Percentiles rank a stretch among this genome's conserved stretches.
Conservation (phyloP, 2,888 invertebrate genomes). For the Orthosia incerta region DNA sequence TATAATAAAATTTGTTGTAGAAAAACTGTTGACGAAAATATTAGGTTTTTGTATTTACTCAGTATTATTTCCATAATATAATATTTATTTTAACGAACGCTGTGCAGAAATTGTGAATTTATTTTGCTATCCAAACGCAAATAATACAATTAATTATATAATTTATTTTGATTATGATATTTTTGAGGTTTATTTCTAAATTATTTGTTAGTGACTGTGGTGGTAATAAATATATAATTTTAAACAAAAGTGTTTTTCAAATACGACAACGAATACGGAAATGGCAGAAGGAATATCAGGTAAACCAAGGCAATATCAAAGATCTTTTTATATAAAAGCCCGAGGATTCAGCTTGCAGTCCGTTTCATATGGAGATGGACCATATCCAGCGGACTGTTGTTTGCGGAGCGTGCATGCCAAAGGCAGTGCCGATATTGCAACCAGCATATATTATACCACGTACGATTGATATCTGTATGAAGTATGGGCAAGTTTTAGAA, state of each 20-base stretch:
- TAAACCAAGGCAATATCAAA: not conserved
- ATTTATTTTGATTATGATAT: too few relatives aligned
- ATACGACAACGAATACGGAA: too few relatives aligned
- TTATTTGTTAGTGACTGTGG: not conserved
- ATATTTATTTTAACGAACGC: not conserved
- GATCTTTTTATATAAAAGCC: not conserved
- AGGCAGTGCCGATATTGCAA: conserved; percentile 16
- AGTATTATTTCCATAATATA: not conserved
- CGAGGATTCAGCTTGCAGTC: not conserved
- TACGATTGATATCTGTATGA: conserved; percentile 12
- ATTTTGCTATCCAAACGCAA: too few relatives aligned
- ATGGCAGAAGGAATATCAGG: too few relatives aligned
- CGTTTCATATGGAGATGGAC: conserved; percentile 5
- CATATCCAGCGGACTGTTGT: conserved; percentile 1
- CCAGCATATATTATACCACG: conserved; percentile 6
- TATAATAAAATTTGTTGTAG: too few relatives aligned
- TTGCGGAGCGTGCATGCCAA: conserved; percentile 31
- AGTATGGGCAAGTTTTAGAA: not conserved
- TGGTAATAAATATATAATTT: not conserved
- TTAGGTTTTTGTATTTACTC: not conserved
- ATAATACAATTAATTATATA: not conserved
- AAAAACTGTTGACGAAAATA: too few relatives aligned
- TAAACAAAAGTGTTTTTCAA: too few relatives aligned
- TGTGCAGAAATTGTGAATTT: too few relatives aligned
- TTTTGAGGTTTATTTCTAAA: not conserved